A percentile compares a stretch with the other conserved stretches of the same genome.
These are phyloP conservation scores for Sinonovacula constricta DNA, from an alignment of 1,140 invertebrate genomes.

Conservation along the genomic window DNA sequence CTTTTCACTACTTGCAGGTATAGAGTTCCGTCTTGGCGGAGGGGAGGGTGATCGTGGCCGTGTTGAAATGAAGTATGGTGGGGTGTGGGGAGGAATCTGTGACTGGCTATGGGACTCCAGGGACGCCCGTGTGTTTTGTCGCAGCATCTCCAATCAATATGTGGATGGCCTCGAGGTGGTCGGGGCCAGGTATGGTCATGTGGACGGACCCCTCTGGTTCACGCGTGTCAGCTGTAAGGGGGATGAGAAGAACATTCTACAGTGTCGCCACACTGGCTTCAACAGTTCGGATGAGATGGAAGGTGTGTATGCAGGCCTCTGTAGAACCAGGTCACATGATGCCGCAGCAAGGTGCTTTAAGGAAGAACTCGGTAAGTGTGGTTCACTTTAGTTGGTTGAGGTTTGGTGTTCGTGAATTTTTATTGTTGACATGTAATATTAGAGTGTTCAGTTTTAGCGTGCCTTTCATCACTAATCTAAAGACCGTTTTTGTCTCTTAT, in stretches of 20 bases:
- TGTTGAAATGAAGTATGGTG: constrained; percentile 85
- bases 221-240: constrained; percentile 46
- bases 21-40: constrained; percentile 55
- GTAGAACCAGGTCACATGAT: constrained; percentile 41
- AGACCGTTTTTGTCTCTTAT: too few species aligned
- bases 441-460: too few species aligned
- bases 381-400: too few species aligned
- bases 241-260: constrained; percentile 30
- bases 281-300: constrained; percentile 38
- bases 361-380: constrained; percentile 35
- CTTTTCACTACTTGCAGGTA: constrained; percentile 35
- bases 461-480: too few species aligned
- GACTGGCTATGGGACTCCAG: constrained; percentile 85
- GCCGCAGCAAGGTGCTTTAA: constrained; percentile 47
- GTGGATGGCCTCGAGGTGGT: constrained; percentile 44
- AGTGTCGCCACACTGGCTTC: constrained; percentile 48
- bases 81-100: constrained; percentile 86
- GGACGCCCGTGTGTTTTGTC: constrained; percentile 81
- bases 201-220: constrained; percentile 41
- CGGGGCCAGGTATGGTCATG: constrained; percentile 26
- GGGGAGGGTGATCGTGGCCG: constrained; percentile 79
- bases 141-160: constrained; percentile 39
- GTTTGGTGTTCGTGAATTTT: too few species aligned
- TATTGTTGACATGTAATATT: too few species aligned
- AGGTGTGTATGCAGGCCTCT: constrained; percentile 36